These are phyloP conservation scores for Furcula furcula DNA, from an alignment of 2,888 invertebrate genomes.

Conservation along the genomic window DNA sequence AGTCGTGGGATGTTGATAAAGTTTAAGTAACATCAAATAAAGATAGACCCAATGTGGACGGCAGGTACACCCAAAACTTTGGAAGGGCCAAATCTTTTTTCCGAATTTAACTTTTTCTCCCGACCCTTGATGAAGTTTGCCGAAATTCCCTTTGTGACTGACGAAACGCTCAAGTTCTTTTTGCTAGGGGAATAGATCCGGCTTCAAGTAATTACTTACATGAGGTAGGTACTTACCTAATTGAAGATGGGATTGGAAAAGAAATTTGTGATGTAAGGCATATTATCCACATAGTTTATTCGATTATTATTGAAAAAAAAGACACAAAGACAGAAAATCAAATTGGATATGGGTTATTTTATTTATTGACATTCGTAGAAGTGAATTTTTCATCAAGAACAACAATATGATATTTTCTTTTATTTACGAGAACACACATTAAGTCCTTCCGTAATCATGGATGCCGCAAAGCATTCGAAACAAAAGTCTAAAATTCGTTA, in stretches of 20 bases:
- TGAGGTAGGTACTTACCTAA: conserved; percentile 31
- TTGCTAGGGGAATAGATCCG: conserved; percentile 18
- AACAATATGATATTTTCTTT: too few relatives aligned
- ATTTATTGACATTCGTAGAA: too few relatives aligned
- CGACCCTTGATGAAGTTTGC: conserved; percentile 28
- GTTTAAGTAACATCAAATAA: conserved; percentile 16
- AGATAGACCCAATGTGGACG: conserved; percentile 15
- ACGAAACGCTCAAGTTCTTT: conserved; percentile 28
- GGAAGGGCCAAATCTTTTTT: conserved; percentile 24
- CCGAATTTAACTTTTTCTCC: conserved; percentile 21
- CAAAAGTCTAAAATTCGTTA: too few relatives aligned
- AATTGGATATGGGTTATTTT: too few relatives aligned
- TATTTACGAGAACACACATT: too few relatives aligned
- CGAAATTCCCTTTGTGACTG: conserved; percentile 29
- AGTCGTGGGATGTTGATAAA: conserved; percentile 10
- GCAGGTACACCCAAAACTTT: conserved; percentile 12
- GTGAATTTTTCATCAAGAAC: too few relatives aligned
- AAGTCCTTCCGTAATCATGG: too few relatives aligned
- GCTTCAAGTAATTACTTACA: conserved; percentile 37
- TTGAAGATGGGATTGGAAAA: conserved; percentile 32
- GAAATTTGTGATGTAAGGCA: too few relatives aligned
- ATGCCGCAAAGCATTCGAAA: too few relatives aligned
- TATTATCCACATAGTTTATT: too few relatives aligned
- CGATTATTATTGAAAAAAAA: too few relatives aligned
- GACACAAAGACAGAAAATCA: too few relatives aligned